phyloP scores from a whole-genome alignment of 2,113 vertebrate species.

The Uria lomvia region DNA sequence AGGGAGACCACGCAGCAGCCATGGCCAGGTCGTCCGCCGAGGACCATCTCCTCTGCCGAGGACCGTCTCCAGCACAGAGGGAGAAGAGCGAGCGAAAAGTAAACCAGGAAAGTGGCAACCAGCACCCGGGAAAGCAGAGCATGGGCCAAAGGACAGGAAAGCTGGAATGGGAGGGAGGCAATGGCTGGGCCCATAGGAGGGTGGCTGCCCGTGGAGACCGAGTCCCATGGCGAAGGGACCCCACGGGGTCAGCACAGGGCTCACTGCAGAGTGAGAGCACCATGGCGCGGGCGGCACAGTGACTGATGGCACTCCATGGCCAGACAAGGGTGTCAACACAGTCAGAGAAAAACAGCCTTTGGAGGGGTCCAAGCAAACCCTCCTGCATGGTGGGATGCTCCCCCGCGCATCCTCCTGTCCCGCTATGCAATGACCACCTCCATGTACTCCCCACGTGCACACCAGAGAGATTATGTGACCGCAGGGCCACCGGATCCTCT shows the following conservation, averaged over 20 bases:
- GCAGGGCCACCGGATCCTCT: neutral
- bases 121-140: neutral
- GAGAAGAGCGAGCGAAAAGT: neutral
- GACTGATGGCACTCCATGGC: no score
- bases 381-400: fast-evolving
- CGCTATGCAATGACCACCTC: neutral
- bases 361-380: neutral
- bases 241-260: neutral
- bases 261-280: neutral
- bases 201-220: fast-evolving
- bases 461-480: neutral
- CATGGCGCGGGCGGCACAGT: fast-evolving
- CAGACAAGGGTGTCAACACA: neutral
- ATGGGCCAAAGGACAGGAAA: neutral
- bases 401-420: neutral
- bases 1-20: neutral
- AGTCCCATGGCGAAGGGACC: neutral
- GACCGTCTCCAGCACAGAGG: fast-evolving
- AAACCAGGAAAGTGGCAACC: neutral
- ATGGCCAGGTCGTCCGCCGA: fast-evolving
- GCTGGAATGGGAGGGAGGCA: neutral
- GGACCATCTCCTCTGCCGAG: fast-evolving
- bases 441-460: fast-evolving
- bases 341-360: neutral
- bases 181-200: neutral